Base-by-base conservation (phyloP, 2,113 vertebrate genomes). In the Dicentrarchus labrax region DNA sequence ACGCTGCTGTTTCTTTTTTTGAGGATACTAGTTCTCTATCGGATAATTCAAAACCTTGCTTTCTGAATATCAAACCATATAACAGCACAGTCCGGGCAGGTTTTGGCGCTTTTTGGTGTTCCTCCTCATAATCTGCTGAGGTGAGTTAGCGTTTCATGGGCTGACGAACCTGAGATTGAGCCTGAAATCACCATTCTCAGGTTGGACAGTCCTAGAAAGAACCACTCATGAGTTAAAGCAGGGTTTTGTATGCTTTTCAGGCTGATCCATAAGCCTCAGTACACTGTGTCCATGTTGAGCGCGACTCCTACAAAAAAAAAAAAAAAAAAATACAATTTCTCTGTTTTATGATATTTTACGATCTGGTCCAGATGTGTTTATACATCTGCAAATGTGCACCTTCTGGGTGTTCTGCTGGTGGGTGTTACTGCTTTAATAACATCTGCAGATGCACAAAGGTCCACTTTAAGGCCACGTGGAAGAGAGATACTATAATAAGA, bases 121-220 rank as follows among this genome's bases (percentile, higher is more conserved):
- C 21, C 48, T 80, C 47, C 39, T 86, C 48, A 24, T 11, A 8
- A 53, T 74, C 36, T 78, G 91, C 86, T 70, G 89, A 77, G 56
- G 76, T 53, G 94, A 97, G 95, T 89, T 88, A 87, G 95, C 93
- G 16, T 94, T 97, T 97, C 96, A 88, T 94, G 96, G 97, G 97
- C 98, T 98, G 98, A 99, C 97, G 86, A 96, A 96, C 97, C 98
- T 98, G 97, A 99, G 97, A 98, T 95, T 97, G 98, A 97, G 90
- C 93, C 90, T 79, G 84, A 80, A 86, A 88, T 93, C 93, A 97
- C 94, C 97, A 98, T 98, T 98, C 98, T 98, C 97, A 98, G 96
- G 96, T 95, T 91, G 94, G 97, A 97, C 97, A 98, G 98, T 97
- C 97, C 97, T 96, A 16, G 94, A 97, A 96, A 95, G 78, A 94